These are phyloP conservation scores for Aleiodes leptofemur DNA, from an alignment of 2,888 invertebrate species.

Conservation along the genomic window DNA sequence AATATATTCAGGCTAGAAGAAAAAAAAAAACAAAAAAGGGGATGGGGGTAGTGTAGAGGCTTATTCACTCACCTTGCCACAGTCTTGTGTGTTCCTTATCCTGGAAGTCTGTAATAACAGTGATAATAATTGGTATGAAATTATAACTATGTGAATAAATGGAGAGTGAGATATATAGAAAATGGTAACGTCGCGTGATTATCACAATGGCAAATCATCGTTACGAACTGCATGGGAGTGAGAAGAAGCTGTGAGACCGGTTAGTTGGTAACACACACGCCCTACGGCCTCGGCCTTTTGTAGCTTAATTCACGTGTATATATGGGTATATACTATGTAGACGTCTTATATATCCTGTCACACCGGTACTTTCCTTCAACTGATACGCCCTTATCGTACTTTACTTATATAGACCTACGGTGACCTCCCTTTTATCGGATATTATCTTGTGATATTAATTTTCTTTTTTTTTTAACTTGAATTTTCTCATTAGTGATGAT, in stretches of 20 bases:
- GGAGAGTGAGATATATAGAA: conserved; percentile 20
- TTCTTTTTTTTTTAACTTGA: too few species aligned
- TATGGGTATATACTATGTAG: not conserved
- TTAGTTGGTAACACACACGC: conserved; percentile 28
- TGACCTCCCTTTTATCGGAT: too few species aligned
- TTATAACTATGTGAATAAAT: conserved; percentile 31
- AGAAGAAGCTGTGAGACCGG: conserved; percentile 42
- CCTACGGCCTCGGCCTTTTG: conserved; percentile 6
- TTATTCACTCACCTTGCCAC: conserved; percentile 14
- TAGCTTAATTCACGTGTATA: not conserved
- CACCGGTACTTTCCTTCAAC: not conserved
- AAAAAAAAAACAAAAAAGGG: not conserved
- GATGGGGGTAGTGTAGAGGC: not conserved
- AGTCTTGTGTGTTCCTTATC: conserved; percentile 1
- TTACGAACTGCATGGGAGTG: conserved; percentile 28
- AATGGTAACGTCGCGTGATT: conserved; percentile 42
- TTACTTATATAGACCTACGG: too few species aligned
- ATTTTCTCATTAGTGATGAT: too few species aligned
- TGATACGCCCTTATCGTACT: not conserved
- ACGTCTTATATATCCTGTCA: conserved; percentile 4
- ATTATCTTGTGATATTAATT: too few species aligned
- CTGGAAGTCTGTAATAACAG: conserved; percentile 36
- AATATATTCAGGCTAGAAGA: not conserved
- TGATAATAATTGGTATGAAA: conserved; percentile 38
- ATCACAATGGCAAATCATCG: conserved; percentile 48